Evolutionary conservation across 2,113 vertebrate genomes (phyloP), one percentile per base, ranked within the genome.

Genomic region (Bolborhynchus lineola): DNA sequence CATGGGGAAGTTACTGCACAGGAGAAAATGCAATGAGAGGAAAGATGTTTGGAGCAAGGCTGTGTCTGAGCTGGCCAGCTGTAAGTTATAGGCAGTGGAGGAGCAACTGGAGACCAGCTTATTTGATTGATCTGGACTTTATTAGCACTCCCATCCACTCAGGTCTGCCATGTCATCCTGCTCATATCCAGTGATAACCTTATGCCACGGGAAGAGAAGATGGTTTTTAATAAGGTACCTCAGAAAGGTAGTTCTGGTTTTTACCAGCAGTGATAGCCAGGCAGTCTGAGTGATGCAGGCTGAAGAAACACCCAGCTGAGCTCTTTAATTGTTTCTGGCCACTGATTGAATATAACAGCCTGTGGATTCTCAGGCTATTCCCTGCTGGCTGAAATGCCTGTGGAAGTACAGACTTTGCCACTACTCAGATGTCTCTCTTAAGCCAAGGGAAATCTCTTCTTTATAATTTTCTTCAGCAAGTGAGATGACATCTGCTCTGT

Each of bases 401-500:
- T 12, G 7, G 68, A 85, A 93, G 42, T 68, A 62, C 52, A 89
- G 91, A 72, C 57, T 72, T 75, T 85, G 31, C 41, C 0, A 2
- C 78, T 82, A 39, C 35, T 76, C 70, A 82, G 79, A 67, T 1
- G 0, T 49, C 19, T 89, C 53, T 82, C 67, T 59, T 39, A 76
- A 95, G 68, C 79, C 64, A 93, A 90, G 90, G 76, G 82, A 95
- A 92, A 86, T 95, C 35, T 90, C 55, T 85, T 24, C 41, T 79
- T 87, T 86, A 76, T 39, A 57, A 64, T 83, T 93, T 94, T 60
- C 64, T 88, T 68, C 68, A 78, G 82, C 79, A 90, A 95, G 79
- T 60, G 68, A 81, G 55, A 86, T 90, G 90, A 69, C 82, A 92
- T 94, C 81, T 90, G 90, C 64, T 90, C 88, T 68, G 94, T 95